Evolutionary conservation across 92 coral and sea anemone species (phyloP).

Genomic region (Micromussa lordhowensis): DNA sequence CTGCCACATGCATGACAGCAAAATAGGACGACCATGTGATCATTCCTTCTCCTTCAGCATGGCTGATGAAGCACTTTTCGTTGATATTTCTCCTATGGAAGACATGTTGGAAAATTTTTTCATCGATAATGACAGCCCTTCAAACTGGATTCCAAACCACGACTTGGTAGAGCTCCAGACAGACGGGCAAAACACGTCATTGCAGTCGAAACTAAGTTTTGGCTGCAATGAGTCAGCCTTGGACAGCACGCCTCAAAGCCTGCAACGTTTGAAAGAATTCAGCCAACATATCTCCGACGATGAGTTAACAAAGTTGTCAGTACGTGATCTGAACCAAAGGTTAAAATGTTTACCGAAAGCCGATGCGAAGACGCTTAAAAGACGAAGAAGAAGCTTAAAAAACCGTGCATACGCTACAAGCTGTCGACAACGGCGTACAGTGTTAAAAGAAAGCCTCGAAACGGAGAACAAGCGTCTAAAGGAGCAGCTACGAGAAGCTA

Average conservation of each 20-base stretch:
- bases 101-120: conserved; percentile 18
- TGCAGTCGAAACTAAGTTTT: not conserved
- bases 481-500: conserved; percentile 55
- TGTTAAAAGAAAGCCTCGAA: conserved; percentile 53
- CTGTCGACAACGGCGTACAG: conserved; percentile 65
- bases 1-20: not conserved
- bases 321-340: conserved; percentile 70
- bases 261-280: not conserved
- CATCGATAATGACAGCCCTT: not conserved
- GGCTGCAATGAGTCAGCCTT: not conserved
- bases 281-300: conserved; percentile 50
- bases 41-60: not conserved
- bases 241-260: conserved; percentile 17
- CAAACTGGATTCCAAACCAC: not conserved
- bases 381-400: conserved; percentile 81
- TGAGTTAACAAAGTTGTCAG: conserved; percentile 62
- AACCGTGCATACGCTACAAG: conserved; percentile 85
- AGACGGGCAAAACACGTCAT: not conserved
- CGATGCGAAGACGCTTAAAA: conserved; percentile 47
- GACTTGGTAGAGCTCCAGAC: conserved; percentile 1
- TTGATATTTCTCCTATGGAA: conserved; percentile 20
- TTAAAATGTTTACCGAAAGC: conserved; percentile 59
- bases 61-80: not conserved
- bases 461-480: conserved; percentile 47
- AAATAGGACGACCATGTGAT: conserved; percentile 21